Evolutionary conservation across 2,113 vertebrate species (phyloP).

Genomic region (Mystacornis crossleyi): DNA sequence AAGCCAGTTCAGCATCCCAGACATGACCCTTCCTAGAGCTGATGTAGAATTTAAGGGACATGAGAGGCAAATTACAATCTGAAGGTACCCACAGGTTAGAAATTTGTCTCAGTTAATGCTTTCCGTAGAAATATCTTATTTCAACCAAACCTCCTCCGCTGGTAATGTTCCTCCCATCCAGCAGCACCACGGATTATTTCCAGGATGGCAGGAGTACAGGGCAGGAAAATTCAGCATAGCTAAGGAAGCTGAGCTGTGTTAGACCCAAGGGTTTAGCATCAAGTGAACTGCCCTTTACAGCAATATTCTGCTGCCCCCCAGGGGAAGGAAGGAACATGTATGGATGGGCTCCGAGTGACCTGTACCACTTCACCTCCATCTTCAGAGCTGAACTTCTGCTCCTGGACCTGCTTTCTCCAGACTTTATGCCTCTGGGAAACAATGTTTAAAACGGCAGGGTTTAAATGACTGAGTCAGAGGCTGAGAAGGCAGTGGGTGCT

Average conservation of each 20-base stretch:
- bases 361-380: not conserved
- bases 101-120: not conserved
- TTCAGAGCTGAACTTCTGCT: not conserved
- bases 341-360: not conserved
- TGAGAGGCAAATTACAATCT: not conserved
- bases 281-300: constrained; percentile 28
- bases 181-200: not conserved
- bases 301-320: constrained; percentile 69
- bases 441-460: not conserved
- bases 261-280: not conserved
- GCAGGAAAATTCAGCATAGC: not conserved
- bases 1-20: not conserved
- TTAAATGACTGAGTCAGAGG: not conserved
- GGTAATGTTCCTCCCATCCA: not conserved
- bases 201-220: not conserved
- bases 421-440: not conserved
- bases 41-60: not conserved
- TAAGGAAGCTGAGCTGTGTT: not conserved
- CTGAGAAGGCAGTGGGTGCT: not conserved
- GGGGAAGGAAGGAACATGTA: constrained; percentile 50
- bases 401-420: not conserved
- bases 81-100: not conserved
- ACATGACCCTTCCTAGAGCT: not conserved
- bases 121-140: not conserved
- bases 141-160: not conserved